These are phyloP conservation scores for Noctua janthina DNA, from an alignment of 2,888 invertebrate species.

Conservation along the genomic window DNA sequence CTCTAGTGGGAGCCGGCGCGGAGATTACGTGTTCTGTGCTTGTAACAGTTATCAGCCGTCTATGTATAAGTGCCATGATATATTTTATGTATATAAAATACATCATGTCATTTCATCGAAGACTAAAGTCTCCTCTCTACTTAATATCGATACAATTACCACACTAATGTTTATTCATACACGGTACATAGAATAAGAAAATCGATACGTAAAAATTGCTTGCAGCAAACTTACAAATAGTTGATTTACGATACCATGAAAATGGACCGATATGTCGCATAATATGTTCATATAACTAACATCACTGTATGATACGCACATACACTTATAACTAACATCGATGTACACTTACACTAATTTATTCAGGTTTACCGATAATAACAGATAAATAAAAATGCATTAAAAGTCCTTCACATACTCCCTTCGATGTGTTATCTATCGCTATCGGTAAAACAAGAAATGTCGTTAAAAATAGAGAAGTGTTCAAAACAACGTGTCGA, in stretches of 20 bases:
- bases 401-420: neutral
- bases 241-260: conserved; percentile 5
- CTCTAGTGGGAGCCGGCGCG: neutral
- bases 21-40: neutral
- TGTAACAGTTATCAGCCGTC: conserved; percentile 9
- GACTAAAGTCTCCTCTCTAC: conserved; percentile 40
- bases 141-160: conserved; percentile 14
- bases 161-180: conserved; percentile 2
- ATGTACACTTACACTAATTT: conserved; percentile 35
- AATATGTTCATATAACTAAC: conserved; percentile 16
- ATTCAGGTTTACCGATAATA: conserved; percentile 29
- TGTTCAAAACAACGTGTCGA: conserved; percentile 41
- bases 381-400: conserved; percentile 35
- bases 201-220: conserved; percentile 27
- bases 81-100: conserved; percentile 39
- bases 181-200: conserved; percentile 19
- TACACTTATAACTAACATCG: conserved; percentile 40
- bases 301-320: conserved; percentile 34
- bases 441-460: conserved; percentile 16
- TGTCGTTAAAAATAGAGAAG: conserved; percentile 32
- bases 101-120: conserved; percentile 36
- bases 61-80: conserved; percentile 13
- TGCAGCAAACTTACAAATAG: conserved; percentile 28
- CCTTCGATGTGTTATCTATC: neutral
- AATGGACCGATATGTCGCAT: conserved; percentile 25